Base-by-base conservation (phyloP, 2,113 vertebrate genomes). In the Boulengeromyrus knoepffleri region DNA sequence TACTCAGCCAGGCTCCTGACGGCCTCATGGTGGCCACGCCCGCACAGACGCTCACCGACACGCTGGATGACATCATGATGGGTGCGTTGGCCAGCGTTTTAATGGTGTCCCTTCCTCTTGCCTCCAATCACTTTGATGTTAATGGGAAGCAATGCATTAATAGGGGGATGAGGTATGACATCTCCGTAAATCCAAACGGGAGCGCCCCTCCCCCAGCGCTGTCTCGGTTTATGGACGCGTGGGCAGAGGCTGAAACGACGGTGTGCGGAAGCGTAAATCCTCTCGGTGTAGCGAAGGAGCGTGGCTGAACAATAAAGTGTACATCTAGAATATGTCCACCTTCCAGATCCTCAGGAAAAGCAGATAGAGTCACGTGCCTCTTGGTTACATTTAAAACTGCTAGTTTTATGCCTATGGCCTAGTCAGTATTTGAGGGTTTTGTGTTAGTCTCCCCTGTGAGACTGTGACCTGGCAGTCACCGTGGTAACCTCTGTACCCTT, bases 21-120 rank as follows among this genome's bases (percentile, higher is more conserved):
- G 97, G 97, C 96, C 95, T 98, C 95, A 97, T 98, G 97, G 97
- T 98, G 96, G 97, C 97, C 94, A 96, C 97, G 92, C 97, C 97
- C 93, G 97, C 97, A 92, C 97, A 97, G 96, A 97, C 96, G 93
- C 98, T 99, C 96, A 99, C 98, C 94, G 99, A 99, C 96, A 99
- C 99, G 96, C 97, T 99, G 96, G 98, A 99, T 95, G 98, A 99
- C 97, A 98, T 99, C 96, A 99, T 99, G 97, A 97, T 97, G 96
- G 98, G 99, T 97, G 94, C 94, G 97, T 96, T 95, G 96, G 95
- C 95, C 94, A 92, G 27, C 39, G 0, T 39, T n/a, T 17, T 80
- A 15, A 36, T 36, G 50, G 21, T 21, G 27, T 39, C 83, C 5
- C 36, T 88, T 2, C 27, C 50, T 49, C n/a, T 47, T 2, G 1